Conservation (phyloP, 2,113 vertebrate species). For the Lepus europaeus region DNA sequence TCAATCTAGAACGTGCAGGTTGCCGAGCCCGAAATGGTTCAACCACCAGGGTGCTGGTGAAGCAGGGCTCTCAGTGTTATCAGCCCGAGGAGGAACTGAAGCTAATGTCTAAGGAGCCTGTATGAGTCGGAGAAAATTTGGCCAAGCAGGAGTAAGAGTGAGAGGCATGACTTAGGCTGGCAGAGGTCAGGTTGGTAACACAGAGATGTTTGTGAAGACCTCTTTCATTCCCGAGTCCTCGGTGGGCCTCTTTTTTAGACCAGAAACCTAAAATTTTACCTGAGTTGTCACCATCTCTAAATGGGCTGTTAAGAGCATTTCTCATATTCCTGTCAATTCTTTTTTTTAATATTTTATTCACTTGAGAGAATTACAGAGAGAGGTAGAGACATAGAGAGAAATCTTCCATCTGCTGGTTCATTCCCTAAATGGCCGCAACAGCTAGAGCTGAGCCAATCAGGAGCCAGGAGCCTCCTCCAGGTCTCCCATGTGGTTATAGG, state of each 20-base stretch:
- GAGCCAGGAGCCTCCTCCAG: too few species aligned
- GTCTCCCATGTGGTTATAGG: too few species aligned
- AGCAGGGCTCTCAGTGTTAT: neutral
- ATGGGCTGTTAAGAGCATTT: neutral
- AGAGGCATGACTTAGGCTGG: neutral
- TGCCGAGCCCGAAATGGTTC: neutral
- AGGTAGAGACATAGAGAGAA: too few species aligned
- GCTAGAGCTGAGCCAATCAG: too few species aligned
- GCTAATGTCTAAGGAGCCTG: neutral
- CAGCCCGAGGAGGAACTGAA: neutral
- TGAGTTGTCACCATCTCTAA: neutral
- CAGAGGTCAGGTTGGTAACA: neutral
- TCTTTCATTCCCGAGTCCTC: neutral
- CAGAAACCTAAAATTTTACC: neutral
- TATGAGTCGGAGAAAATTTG: neutral
- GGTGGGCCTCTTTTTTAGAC: neutral
- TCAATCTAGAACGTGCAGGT: fast-evolving
- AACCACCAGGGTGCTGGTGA: too few species aligned
- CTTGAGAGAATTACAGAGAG: too few species aligned
- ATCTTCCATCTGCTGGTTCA: too few species aligned
- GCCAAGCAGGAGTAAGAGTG: neutral
- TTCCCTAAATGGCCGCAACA: too few species aligned
- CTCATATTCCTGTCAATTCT: neutral
- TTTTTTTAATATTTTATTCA: too few species aligned
- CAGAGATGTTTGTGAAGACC: neutral